Evolutionary conservation across 2,113 vertebrate species (phyloP), one percentile per base, ranked within the genome.

Genomic region (Eubucco bourcierii): DNA sequence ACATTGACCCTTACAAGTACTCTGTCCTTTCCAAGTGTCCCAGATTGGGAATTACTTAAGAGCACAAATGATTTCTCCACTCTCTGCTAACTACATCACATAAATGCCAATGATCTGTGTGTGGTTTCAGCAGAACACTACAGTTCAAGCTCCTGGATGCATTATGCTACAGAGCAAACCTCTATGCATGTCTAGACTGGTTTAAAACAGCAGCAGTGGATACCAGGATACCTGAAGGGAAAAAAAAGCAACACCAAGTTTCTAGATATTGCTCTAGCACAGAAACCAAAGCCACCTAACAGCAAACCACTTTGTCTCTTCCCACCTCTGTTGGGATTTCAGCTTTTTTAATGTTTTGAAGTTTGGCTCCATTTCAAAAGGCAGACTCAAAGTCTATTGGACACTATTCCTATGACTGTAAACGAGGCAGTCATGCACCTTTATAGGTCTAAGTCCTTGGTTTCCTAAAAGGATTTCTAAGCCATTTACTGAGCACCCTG

Each of bases 61-160:
- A 53, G 44, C 64, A 67, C 37, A 60, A 79, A 58, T 50, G 21
- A 44, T 33, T 58, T 52, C 56, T 68, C 47, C 56, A 66, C 39
- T 27, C 19, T 25, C 13, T 28, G 44, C 60, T 78, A 60, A 61
- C 15, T 52, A 12, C 5, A 58, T 15, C 61, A 3, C 33, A 7
- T 15, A 15, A 63, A 39, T 72, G 31, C 39, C 31, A 20, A 8
- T 0, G 4, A 64, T 28, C 28, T 6, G 9, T 6, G 12, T 10
- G 14, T 8, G 25, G 72, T 47, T 63, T n/a, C 33, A 67, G 64
- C 16, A 77, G 21, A 29, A 72, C 25, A 55, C 29, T 1, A 1
- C 5, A 6, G 37, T 39, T 71, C n/a, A 33, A 24, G 25, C 46
- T 28, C 1, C 0, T 2, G 10, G 33, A 50, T 56, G 28, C 37